Percentiles rank a stretch among this genome's conserved stretches.
Evolutionary conservation across 2,888 invertebrate species (phyloP).

Genomic region (Agriopis aurantiaria): DNA sequence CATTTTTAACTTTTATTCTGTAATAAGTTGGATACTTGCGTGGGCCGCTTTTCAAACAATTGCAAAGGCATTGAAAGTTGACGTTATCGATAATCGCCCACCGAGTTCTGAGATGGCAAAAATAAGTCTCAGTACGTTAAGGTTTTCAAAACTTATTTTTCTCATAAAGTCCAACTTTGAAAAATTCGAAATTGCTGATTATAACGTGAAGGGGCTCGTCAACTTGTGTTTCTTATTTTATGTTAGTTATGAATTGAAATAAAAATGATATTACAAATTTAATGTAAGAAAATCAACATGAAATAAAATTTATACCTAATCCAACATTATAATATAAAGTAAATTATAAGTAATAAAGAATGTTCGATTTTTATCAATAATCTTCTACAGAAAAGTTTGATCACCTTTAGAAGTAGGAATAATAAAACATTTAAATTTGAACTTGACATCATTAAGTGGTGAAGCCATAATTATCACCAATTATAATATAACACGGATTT

Average conservation of each 20-base stretch:
- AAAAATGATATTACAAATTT: not conserved
- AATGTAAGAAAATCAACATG: too few relatives aligned
- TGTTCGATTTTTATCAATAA: too few relatives aligned
- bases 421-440: too few relatives aligned
- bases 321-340: too few relatives aligned
- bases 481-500: too few relatives aligned
- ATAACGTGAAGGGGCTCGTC: not conserved
- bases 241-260: not conserved
- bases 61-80: not conserved
- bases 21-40: not conserved
- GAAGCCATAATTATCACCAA: too few relatives aligned
- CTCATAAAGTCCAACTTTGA: not conserved
- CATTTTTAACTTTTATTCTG: not conserved
- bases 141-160: not conserved
- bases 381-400: too few relatives aligned
- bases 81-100: not conserved
- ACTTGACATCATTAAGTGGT: too few relatives aligned
- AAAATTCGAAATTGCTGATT: not conserved
- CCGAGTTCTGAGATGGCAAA: not conserved
- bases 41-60: not conserved
- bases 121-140: not conserved
- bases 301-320: too few relatives aligned
- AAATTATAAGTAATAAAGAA: too few relatives aligned
- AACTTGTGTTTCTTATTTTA: not conserved
- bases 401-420: too few relatives aligned